phyloP scores from a whole-genome alignment of 2,113 vertebrate genomes.

The Hymenochirus boettgeri region DNA sequence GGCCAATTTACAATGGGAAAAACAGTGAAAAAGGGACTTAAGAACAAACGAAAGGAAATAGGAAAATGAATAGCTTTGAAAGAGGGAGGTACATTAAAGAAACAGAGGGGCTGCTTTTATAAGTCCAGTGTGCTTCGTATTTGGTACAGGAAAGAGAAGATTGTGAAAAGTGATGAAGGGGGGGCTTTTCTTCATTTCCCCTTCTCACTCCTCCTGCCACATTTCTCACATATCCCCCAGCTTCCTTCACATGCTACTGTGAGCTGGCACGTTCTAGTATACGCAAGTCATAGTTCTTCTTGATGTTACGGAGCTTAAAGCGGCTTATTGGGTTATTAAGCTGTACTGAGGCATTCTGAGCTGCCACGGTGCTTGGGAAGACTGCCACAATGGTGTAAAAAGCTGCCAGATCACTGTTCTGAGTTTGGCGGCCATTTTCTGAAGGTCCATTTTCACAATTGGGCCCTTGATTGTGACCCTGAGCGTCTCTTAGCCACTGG shows the following conservation, averaged over 20 bases:
- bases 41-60: background rate
- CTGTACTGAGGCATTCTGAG: slow-evolving; percentile 94
- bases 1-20: too few species aligned
- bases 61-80: slow-evolving; percentile 18
- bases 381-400: slow-evolving; percentile 97
- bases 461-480: slow-evolving; percentile 60
- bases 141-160: slow-evolving; percentile 13
- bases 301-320: slow-evolving; percentile 95
- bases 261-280: slow-evolving; percentile 92
- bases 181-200: background rate
- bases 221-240: slow-evolving; percentile 31
- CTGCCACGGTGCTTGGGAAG: slow-evolving; percentile 92
- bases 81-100: slow-evolving; percentile 17
- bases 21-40: slow-evolving; percentile 5
- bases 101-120: slow-evolving; percentile 30
- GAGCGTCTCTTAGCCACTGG: slow-evolving; percentile 95
- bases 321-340: slow-evolving; percentile 92
- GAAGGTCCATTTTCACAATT: slow-evolving; percentile 63
- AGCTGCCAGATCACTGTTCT: slow-evolving; percentile 79
- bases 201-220: slow-evolving; percentile 17
- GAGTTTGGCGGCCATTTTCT: slow-evolving; percentile 65
- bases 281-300: slow-evolving; percentile 95
- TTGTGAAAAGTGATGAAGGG: slow-evolving; percentile 13
- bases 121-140: slow-evolving; percentile 41
- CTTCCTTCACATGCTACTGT: slow-evolving; percentile 63